Percentiles rank a stretch among this genome's conserved stretches.
These are phyloP conservation scores for Ciconia stormi DNA, from an alignment of 2,113 vertebrate genomes.

Conservation along the genomic window DNA sequence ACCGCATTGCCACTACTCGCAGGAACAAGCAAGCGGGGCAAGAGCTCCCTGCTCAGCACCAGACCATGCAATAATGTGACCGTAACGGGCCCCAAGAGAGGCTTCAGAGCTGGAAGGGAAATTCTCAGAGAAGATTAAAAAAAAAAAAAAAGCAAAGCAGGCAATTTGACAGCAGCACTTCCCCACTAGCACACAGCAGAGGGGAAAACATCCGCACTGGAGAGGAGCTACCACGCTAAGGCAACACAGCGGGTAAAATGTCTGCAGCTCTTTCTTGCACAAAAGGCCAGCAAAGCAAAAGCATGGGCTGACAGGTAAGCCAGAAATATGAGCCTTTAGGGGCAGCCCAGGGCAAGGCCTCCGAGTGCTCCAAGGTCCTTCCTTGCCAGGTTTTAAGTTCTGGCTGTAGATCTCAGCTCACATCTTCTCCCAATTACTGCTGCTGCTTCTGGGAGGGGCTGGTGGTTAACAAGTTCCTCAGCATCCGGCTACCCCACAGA, in stretches of 20 bases:
- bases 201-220: neutral
- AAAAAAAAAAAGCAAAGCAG: neutral
- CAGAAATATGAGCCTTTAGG: neutral
- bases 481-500: neutral
- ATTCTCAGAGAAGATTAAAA: neutral
- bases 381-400: constrained; percentile 32
- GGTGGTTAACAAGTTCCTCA: neutral
- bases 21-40: neutral
- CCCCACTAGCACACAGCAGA: neutral
- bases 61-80: neutral
- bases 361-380: neutral
- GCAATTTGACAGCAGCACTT: neutral
- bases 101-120: neutral
- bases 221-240: neutral
- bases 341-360: neutral
- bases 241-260: fast-evolving
- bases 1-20: neutral
- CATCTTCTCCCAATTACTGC: constrained; percentile 43
- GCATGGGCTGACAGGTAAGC: neutral
- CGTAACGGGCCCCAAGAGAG: neutral
- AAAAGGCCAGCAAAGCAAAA: neutral
- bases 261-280: neutral
- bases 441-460: neutral
- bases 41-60: neutral
- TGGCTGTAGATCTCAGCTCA: constrained; percentile 11